Conservation (phyloP, 1,140 invertebrate species). For the Odontomachus brunneus region DNA sequence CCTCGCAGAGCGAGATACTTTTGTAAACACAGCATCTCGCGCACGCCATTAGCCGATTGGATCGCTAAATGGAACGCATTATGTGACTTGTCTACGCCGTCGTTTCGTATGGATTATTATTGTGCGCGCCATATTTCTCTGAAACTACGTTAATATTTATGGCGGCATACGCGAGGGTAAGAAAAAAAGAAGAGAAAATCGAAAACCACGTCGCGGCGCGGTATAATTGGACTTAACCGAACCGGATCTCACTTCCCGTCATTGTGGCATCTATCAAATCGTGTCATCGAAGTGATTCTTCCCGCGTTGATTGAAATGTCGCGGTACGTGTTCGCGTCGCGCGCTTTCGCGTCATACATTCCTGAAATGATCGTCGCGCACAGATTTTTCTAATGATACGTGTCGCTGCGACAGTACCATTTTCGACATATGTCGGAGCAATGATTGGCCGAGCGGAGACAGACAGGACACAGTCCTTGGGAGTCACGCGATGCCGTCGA, state of each 20-base stretch:
- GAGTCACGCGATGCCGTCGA: slow-evolving; percentile 53
- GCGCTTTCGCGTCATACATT: too few species aligned
- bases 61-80: slow-evolving; percentile 30
- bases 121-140: neutral
- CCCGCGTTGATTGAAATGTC: neutral
- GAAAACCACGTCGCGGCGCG: neutral
- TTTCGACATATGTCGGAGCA: slow-evolving; percentile 1
- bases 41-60: neutral
- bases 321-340: neutral
- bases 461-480: neutral
- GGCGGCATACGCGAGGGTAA: too few species aligned
- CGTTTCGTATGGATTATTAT: too few species aligned
- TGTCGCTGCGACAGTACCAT: neutral
- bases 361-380: neutral
- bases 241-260: neutral
- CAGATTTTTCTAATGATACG: neutral
- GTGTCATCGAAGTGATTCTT: neutral
- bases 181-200: neutral
- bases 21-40: neutral
- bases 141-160: neutral
- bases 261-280: slow-evolving; percentile 10
- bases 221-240: slow-evolving; percentile 3
- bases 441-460: neutral
- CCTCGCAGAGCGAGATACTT: slow-evolving; percentile 11
- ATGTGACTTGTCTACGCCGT: neutral